Percentiles rank a stretch among this genome's conserved stretches.
phyloP scores from a whole-genome alignment of 2,888 invertebrate genomes.

The Agonopterix arenella region DNA sequence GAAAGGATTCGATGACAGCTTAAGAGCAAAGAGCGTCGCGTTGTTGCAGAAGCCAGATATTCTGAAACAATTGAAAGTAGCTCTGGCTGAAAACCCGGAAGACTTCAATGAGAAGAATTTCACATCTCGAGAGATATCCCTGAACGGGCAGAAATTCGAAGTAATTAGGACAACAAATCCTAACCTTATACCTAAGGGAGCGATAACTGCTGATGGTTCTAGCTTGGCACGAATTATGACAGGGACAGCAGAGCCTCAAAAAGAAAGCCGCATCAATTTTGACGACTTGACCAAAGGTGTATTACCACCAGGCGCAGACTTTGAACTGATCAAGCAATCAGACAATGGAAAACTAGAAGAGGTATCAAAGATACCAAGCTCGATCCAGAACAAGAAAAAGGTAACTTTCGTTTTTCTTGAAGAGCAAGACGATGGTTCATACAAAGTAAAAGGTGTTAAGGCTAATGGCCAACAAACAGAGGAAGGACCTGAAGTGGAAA shows the following conservation, averaged over 20 bases:
- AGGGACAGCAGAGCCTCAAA: constrained; percentile 58
- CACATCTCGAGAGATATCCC: constrained; percentile 83
- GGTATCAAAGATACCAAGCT: constrained; percentile 77
- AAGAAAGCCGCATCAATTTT: constrained; percentile 81
- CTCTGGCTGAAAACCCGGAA: constrained; percentile 82
- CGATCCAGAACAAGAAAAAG: constrained; percentile 82
- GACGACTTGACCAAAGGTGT: constrained; percentile 89
- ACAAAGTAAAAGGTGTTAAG: constrained; percentile 90
- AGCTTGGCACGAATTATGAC: constrained; percentile 57
- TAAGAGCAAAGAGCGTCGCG: constrained; percentile 71
- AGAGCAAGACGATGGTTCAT: constrained; percentile 90
- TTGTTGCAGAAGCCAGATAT: constrained; percentile 83
- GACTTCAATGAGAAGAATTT: constrained; percentile 81
- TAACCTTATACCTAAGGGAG: constrained; percentile 78
- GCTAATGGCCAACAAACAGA: constrained; percentile 84
- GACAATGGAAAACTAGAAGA: constrained; percentile 85
- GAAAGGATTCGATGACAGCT: constrained; percentile 68
- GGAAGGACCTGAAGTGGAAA: constrained; percentile 85
- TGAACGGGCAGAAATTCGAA: constrained; percentile 87
- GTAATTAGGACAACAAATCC: constrained; percentile 84
- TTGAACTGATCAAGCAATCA: constrained; percentile 86
- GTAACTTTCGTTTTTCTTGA: constrained; percentile 92
- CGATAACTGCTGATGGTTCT: constrained; percentile 66
- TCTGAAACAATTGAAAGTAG: constrained; percentile 84
- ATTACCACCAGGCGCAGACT: constrained; percentile 86